A percentile compares a stretch with the other conserved stretches of the same genome.
phyloP scores from a whole-genome alignment of 2,888 invertebrate species.

The Drosophila neonasuta region DNA sequence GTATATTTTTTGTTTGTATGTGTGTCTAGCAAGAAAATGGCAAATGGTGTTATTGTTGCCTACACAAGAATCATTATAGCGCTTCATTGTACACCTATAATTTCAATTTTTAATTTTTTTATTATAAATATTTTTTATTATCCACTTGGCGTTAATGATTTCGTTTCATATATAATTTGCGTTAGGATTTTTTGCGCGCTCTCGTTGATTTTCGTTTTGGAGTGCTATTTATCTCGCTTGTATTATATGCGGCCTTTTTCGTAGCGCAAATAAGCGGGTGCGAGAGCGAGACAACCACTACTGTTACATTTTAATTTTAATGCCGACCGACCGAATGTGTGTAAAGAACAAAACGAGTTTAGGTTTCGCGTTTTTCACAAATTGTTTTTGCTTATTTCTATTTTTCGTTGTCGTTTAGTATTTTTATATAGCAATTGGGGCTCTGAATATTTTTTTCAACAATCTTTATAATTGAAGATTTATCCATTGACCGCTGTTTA shows the following conservation, averaged over 20 bases:
- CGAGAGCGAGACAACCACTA: slow-evolving; percentile 55
- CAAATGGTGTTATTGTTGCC: slow-evolving; percentile 3
- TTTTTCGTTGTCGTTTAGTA: slow-evolving; percentile 16
- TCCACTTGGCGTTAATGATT: slow-evolving; percentile 49
- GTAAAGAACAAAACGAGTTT: slow-evolving; percentile 61
- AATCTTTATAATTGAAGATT: slow-evolving; percentile 9
- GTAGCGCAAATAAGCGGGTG: slow-evolving; percentile 32
- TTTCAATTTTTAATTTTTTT: slow-evolving; percentile 8
- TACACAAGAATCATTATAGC: slow-evolving; percentile 9
- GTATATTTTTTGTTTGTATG: background rate
- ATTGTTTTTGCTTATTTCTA: slow-evolving; percentile 46
- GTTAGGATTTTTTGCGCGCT: slow-evolving; percentile 52
- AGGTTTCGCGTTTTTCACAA: slow-evolving; percentile 71
- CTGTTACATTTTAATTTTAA: slow-evolving; percentile 68
- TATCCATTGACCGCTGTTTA: slow-evolving; percentile 10
- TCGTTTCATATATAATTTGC: slow-evolving; percentile 48
- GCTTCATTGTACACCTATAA: slow-evolving; percentile 5
- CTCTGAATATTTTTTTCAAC: slow-evolving; percentile 5
- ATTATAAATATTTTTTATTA: slow-evolving; percentile 39
- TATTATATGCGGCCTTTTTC: slow-evolving; percentile 65
- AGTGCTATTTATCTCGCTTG: slow-evolving; percentile 58
- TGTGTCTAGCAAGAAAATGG: slow-evolving; percentile 12
- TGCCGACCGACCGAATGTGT: slow-evolving; percentile 58
- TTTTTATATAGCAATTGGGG: slow-evolving; percentile 23
- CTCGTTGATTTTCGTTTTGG: slow-evolving; percentile 51